A percentile compares a stretch with the other conserved stretches of the same genome.
Evolutionary conservation across 2,888 invertebrate genomes (phyloP).

Genomic region (Siphlonurus alternatus): DNA sequence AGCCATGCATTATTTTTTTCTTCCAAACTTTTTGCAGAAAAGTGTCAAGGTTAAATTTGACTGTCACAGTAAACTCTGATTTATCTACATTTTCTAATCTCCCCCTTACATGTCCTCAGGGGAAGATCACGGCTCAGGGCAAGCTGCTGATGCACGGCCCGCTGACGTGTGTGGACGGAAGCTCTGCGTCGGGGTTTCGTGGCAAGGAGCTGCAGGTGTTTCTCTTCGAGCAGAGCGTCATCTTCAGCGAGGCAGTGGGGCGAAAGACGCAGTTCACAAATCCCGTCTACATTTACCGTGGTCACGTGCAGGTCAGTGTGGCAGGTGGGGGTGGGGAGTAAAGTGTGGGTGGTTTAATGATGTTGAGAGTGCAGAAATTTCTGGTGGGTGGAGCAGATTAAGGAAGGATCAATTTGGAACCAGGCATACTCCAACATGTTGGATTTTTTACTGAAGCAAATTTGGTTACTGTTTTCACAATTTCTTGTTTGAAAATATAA

Average conservation of each 20-base stretch:
- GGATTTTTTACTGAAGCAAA: no score
- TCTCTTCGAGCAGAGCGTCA: conserved; percentile 94
- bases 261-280: conserved; percentile 83
- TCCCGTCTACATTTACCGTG: conserved; percentile 89
- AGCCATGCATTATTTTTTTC: no score
- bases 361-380: not conserved
- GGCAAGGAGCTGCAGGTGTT: conserved; percentile 87
- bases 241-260: conserved; percentile 87
- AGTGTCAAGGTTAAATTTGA: no score
- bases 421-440: no score
- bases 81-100: no score
- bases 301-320: conserved; percentile 95
- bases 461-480: no score
- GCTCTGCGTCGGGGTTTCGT: conserved; percentile 29
- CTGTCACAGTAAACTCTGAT: no score
- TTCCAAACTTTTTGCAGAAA: no score
- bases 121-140: conserved; percentile 94
- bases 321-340: conserved; percentile 21
- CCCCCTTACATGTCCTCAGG: no score
- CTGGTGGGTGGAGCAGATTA: no score
- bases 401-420: no score
- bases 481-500: no score
- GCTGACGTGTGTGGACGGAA: conserved; percentile 48
- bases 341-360: not conserved
- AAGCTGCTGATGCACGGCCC: conserved; percentile 79